A percentile compares a stretch with the other conserved stretches of the same genome.
Conservation (phyloP, 2,888 invertebrate genomes). For the Troglohyphantes excavatus region DNA sequence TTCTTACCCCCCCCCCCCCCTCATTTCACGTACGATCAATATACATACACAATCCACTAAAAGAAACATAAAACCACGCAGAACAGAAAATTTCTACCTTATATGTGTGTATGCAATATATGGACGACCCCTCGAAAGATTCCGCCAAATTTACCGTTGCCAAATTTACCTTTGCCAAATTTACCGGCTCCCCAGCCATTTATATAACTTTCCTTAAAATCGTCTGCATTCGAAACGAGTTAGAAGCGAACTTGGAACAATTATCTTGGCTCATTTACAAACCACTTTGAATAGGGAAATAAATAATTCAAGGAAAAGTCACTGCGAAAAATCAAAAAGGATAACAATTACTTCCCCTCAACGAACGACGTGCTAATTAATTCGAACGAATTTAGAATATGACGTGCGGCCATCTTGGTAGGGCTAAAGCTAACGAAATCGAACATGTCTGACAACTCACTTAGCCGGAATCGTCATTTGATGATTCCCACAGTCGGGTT, state of each 20-base stretch:
- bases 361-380: slow-evolving; percentile 68
- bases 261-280: slow-evolving; percentile 38
- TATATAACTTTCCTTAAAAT: too few relatives aligned
- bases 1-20: too few relatives aligned
- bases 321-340: slow-evolving; percentile 44
- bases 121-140: too few relatives aligned
- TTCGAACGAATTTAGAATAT: slow-evolving; percentile 57
- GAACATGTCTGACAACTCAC: slow-evolving; percentile 73
- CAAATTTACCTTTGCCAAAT: too few relatives aligned
- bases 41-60: too few relatives aligned
- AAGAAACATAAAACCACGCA: too few relatives aligned
- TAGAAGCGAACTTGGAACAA: neutral
- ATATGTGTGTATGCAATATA: too few relatives aligned
- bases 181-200: too few relatives aligned
- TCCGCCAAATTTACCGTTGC: too few relatives aligned
- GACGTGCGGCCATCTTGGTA: slow-evolving; percentile 22
- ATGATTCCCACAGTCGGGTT: slow-evolving; percentile 42
- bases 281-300: slow-evolving; percentile 8
- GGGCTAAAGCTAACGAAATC: slow-evolving; percentile 55
- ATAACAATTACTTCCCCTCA: slow-evolving; percentile 58
- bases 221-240: too few relatives aligned
- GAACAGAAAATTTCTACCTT: too few relatives aligned
- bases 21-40: too few relatives aligned
- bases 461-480: slow-evolving; percentile 63
- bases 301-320: slow-evolving; percentile 55